Base-by-base conservation (phyloP, 2,113 vertebrate genomes). In the Solea senegalensis region DNA sequence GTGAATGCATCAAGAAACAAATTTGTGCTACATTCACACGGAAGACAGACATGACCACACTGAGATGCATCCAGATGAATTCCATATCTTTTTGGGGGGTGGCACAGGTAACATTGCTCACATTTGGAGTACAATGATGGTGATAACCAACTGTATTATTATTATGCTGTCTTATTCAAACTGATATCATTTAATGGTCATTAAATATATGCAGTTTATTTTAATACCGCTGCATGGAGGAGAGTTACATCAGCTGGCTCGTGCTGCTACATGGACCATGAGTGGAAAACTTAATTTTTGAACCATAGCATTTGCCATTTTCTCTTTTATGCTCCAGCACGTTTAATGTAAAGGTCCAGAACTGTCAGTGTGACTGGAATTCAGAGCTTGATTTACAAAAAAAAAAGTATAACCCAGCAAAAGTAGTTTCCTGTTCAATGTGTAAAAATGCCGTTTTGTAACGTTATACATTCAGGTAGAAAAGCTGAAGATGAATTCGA, bases 301-400 rank as follows among this genome's bases (percentile, higher is more conserved):
- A 78, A 85, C 62, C 65, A 41, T 46, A 40, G 44, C 63, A 62
- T 83, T 83, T 83, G 75, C 70, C 85, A 81, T 87, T 85, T 85
- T 54, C 70, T 40, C 46, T 63, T 81, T 74, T 54, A 78, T 73
- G 83, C 81, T 76, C 46, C 27, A 61, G 21, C 50, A 61, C 41
- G 0, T 54, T 81, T 78, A 60, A 49, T 68, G 64, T 77, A 79
- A 80, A 87, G 76, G 72, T 82, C 74, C 57, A 53, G 26, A 59
- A 53, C 58, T 79, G 61, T 81, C 80, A 76, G 67, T 68, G 75
- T 70, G 75, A 73, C 76, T 80, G 48, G 68, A 78, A 71, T 50
- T 55, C 66, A 65, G 72, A 84, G 49, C 58, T 76, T 76, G 71
- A 84, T 80, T 67, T 63, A 76, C 13, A 55, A 41, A 63, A 52